These are phyloP conservation scores for Sebastes cheni DNA, from an alignment of 2,797 vertebrate genomes.

Conservation along the genomic window DNA sequence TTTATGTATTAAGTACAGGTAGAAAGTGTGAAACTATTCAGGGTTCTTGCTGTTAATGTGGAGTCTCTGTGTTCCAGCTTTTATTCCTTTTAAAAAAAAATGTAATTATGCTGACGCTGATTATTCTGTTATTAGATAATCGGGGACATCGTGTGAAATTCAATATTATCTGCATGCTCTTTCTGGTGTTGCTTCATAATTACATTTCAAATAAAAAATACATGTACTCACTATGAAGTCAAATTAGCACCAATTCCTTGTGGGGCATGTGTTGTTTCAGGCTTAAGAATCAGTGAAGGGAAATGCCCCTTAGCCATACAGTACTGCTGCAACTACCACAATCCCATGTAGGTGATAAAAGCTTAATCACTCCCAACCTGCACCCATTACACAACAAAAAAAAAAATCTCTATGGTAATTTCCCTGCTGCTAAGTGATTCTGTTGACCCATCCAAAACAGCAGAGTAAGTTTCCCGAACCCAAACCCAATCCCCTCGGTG, in stretches of 20 bases:
- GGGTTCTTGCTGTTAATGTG: neutral
- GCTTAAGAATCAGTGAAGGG: neutral
- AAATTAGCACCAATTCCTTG: neutral
- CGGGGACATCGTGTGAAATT: neutral
- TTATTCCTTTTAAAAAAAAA: neutral
- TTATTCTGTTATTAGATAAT: neutral
- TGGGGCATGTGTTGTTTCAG: neutral
- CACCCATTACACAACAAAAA: neutral
- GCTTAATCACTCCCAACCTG: neutral
- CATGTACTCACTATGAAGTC: neutral
- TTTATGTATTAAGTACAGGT: neutral
- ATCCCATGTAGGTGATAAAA: slow-evolving; percentile 6
- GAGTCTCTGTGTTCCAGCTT: neutral
- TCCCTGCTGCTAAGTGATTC: slow-evolving; percentile 13
- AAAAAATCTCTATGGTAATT: neutral
- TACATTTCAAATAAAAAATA: neutral
- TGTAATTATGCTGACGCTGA: neutral
- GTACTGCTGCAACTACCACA: neutral
- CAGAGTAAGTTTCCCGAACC: slow-evolving; percentile 17
- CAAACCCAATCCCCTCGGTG: slow-evolving; percentile 23
- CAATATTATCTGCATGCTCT: neutral
- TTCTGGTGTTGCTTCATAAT: neutral
- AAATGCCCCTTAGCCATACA: neutral
- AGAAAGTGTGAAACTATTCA: neutral
- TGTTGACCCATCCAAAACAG: slow-evolving; percentile 33